Base-by-base conservation (phyloP, 2,888 invertebrate genomes). In the Pseudanteris insignis region DNA sequence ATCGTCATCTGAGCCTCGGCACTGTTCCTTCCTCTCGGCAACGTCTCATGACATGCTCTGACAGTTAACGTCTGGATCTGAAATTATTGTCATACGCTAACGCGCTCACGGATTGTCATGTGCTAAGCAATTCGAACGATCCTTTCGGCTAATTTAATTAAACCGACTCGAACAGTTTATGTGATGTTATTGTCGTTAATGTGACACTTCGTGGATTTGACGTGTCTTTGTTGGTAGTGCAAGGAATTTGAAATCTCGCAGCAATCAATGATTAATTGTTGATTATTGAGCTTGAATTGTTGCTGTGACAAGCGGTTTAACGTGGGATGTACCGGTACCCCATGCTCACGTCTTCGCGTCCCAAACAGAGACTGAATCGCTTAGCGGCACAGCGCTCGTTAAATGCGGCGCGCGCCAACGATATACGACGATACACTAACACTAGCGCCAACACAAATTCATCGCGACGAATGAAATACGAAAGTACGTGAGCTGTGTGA, bases 311-410 rank as follows among this genome's bases (percentile, higher is more conserved):
- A 29, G 64, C 66, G 64, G 38, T 63, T 63, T 66, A 58, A 70
- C 68, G 67, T 53, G 68, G 65, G 67, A 46, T 67, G 38, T 63
- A 34, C 58, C 66, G 55, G 64, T 63, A 68, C 70, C 68, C 72
- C 75, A 72, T 74, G 58, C 73, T 75, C 66, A 63, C 74, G 69
- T 68, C 65, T 63, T 69, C 72, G 71, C 73, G 72, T 74, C 73
- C 74, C 76, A 72, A 71, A 63, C 69, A 73, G 73, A 77, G 76
- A 77, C 77, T 77, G 72, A 74, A 71, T 72, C 69, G 72, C 70
- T 70, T 68, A 68, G 69, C 62, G 67, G 68, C 69, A 63, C 63
- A 68, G 67, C 67, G 69, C 69, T 69, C 70, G 72, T 77, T 77
- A 76, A 76, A 72, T 72, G 70, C 67, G 60, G 54, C 46, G 61